Percentiles rank a stretch among this genome's conserved stretches.
Evolutionary conservation across 2,113 vertebrate genomes (phyloP).

Genomic region (Phodopus roborovskii): DNA sequence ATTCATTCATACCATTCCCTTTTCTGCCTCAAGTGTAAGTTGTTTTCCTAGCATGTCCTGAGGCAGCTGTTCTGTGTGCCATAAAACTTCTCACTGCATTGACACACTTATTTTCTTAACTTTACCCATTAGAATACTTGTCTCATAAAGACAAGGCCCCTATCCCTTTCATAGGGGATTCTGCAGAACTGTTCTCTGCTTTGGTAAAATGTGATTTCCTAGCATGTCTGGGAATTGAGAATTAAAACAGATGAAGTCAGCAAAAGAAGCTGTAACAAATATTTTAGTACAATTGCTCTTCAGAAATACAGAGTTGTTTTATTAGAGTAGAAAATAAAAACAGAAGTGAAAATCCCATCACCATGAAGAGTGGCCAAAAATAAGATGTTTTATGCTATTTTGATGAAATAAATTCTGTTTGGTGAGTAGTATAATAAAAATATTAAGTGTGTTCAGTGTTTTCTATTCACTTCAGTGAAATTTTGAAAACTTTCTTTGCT

Average conservation of each 20-base stretch:
- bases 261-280: neutral
- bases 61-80: neutral
- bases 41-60: neutral
- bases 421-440: neutral
- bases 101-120: neutral
- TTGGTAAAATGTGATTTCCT: neutral
- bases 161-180: neutral
- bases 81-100: neutral
- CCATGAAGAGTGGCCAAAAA: neutral
- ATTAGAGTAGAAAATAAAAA: neutral
- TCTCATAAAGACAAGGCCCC: neutral
- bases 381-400: neutral
- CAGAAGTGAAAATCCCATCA: neutral
- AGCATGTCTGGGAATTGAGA: neutral
- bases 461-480: neutral
- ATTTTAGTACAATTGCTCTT: neutral
- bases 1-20: neutral
- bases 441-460: neutral
- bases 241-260: neutral
- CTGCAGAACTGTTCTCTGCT: neutral
- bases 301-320: neutral
- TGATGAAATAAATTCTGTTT: neutral
- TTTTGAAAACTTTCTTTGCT: neutral
- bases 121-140: neutral
- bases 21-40: neutral